phyloP scores from a whole-genome alignment of 2,888 invertebrate genomes.

The Lamproptera curius region DNA sequence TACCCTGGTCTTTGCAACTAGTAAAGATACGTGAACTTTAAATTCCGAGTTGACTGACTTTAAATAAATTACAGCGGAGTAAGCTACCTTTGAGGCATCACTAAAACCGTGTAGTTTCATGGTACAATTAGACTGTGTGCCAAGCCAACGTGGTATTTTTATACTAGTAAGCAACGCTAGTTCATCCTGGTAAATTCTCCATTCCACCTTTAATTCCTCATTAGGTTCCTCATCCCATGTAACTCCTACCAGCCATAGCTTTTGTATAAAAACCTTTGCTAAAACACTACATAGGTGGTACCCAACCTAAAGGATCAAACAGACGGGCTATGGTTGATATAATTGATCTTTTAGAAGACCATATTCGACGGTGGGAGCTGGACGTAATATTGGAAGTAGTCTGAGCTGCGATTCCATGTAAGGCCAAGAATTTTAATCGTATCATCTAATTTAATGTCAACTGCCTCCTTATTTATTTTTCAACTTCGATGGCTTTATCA shows the following conservation, averaged over 20 bases:
- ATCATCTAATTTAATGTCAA: neutral
- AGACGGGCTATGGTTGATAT: too few relatives aligned
- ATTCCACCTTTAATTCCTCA: neutral
- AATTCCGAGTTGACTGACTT: too few relatives aligned
- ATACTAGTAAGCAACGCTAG: neutral
- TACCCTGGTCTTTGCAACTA: too few relatives aligned
- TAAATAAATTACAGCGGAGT: too few relatives aligned
- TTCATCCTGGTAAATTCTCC: neutral
- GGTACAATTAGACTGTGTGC: too few relatives aligned
- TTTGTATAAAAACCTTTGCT: neutral
- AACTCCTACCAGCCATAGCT: neutral
- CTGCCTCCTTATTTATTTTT: neutral
- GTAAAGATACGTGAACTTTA: too few relatives aligned
- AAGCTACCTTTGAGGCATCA: neutral
- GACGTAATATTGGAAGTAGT: neutral
- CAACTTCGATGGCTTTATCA: too few relatives aligned
- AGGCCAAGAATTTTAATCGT: neutral
- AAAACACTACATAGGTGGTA: neutral
- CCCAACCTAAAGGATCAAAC: too few relatives aligned
- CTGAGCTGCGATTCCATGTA: neutral
- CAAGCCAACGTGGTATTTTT: neutral
- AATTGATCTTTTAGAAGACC: neutral
- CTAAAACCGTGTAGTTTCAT: neutral
- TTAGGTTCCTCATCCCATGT: neutral
- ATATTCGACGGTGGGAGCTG: neutral